Percentiles rank a stretch among this genome's conserved stretches.
Evolutionary conservation across 2,113 vertebrate species (phyloP).

Genomic region (Egretta garzetta): DNA sequence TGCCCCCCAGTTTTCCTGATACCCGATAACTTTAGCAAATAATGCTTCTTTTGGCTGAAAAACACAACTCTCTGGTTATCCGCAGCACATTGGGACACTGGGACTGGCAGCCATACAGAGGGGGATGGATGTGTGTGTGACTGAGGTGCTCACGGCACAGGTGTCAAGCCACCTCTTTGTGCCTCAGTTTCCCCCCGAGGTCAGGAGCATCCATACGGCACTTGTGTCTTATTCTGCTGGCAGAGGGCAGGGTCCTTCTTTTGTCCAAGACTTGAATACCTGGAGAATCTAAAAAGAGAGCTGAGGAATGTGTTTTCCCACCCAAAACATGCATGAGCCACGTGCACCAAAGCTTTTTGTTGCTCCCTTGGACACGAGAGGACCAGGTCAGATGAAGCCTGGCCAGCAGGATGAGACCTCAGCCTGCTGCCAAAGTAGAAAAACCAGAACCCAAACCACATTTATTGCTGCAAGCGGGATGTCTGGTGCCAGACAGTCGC

Average conservation of each 20-base stretch:
- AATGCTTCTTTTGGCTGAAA: not conserved
- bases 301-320: not conserved
- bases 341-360: not conserved
- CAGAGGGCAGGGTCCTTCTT: not conserved
- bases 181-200: not conserved
- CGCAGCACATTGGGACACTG: accelerated
- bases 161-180: not conserved
- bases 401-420: not conserved
- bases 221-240: not conserved
- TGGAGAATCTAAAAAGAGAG: not conserved
- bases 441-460: not conserved
- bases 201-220: not conserved
- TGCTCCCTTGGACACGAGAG: not conserved
- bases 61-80: not conserved
- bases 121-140: accelerated
- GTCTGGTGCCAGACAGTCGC: not conserved
- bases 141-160: not conserved
- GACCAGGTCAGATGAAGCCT: not conserved
- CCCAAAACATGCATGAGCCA: not conserved
- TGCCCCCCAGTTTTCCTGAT: not conserved
- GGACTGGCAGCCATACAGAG: not conserved
- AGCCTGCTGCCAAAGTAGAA: not conserved
- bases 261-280: not conserved
- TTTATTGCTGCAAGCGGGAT: not conserved
- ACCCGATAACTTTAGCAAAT: not conserved